phyloP scores from a whole-genome alignment of 2,888 invertebrate genomes.

The Leucoma salicis region DNA sequence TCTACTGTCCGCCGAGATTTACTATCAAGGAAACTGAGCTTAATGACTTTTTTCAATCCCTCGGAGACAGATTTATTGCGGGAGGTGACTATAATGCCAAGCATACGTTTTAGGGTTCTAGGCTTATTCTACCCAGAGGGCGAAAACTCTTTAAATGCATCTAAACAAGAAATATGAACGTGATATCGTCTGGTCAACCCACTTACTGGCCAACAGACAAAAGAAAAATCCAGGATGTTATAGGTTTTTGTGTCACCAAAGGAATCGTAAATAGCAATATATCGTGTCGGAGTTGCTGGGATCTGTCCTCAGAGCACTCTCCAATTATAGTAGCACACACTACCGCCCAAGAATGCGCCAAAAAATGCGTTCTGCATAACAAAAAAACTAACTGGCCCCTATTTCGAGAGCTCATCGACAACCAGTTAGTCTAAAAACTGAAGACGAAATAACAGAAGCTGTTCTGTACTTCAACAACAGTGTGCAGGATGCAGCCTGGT shows the following conservation, averaged over 20 bases:
- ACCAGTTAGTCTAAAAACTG: conserved; percentile 10
- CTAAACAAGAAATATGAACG: not conserved
- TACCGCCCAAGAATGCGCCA: not conserved
- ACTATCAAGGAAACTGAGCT: not conserved
- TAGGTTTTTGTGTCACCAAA: conserved; percentile 11
- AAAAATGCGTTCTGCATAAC: conserved; percentile 14
- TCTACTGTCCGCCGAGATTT: conserved; percentile 3
- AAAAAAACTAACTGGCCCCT: conserved; percentile 6
- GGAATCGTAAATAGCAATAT: conserved; percentile 15
- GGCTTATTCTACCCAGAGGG: not conserved
- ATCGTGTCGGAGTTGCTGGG: conserved; percentile 14
- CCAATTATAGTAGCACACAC: conserved; percentile 9
- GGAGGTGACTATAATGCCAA: not conserved
- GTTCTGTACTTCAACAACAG: conserved; percentile 5
- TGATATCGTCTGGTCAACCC: conserved; percentile 12
- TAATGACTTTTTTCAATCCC: not conserved
- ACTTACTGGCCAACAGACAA: conserved; percentile 14
- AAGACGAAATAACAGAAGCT: not conserved
- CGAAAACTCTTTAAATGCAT: conserved; percentile 4
- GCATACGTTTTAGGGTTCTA: not conserved
- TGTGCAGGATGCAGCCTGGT: conserved; percentile 1
- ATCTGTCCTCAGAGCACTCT: conserved; percentile 24
- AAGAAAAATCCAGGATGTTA: not conserved
- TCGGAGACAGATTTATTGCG: not conserved
- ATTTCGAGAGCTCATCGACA: conserved; percentile 11